These are phyloP conservation scores for Mactra quadrangularis DNA, from an alignment of 1,140 invertebrate genomes.

Conservation along the genomic window DNA sequence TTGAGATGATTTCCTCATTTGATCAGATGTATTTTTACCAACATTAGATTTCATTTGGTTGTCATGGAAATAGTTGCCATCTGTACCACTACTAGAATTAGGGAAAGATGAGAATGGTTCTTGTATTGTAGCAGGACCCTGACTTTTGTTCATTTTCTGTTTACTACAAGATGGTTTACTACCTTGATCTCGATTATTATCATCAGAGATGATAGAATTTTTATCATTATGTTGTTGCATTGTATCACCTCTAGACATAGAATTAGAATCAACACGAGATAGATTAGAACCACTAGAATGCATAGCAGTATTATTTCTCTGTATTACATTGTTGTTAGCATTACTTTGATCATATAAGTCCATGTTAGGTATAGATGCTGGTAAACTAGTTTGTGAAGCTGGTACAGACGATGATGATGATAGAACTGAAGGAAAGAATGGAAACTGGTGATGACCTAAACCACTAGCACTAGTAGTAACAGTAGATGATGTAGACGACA, in stretches of 20 bases:
- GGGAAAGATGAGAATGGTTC: conserved; percentile 53
- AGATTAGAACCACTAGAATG: conserved; percentile 41
- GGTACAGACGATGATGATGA: conserved; percentile 57
- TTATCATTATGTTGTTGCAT: conserved; percentile 43
- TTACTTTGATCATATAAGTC: conserved; percentile 52
- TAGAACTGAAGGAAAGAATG: conserved; percentile 53
- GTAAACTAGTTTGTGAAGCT: conserved; percentile 38
- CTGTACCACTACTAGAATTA: conserved; percentile 37
- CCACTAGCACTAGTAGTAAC: conserved; percentile 42
- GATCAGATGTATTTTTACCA: conserved; percentile 55
- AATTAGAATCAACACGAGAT: conserved; percentile 42
- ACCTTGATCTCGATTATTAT: conserved; percentile 8
- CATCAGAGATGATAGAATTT: conserved; percentile 20
- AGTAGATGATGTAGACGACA: conserved; percentile 66
- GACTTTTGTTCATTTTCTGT: conserved; percentile 47
- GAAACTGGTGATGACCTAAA: conserved; percentile 60
- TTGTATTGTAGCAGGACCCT: conserved; percentile 42
- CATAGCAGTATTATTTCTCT: conserved; percentile 52
- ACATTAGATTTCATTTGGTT: conserved; percentile 55
- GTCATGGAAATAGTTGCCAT: conserved; percentile 51
- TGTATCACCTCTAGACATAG: not conserved
- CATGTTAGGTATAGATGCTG: conserved; percentile 51
- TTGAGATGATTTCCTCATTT: conserved; percentile 52
- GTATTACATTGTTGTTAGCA: conserved; percentile 25
- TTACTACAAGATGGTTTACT: conserved; percentile 59